These are phyloP conservation scores for Nannospalax galili DNA, from an alignment of 2,113 vertebrate species.

Conservation along the genomic window DNA sequence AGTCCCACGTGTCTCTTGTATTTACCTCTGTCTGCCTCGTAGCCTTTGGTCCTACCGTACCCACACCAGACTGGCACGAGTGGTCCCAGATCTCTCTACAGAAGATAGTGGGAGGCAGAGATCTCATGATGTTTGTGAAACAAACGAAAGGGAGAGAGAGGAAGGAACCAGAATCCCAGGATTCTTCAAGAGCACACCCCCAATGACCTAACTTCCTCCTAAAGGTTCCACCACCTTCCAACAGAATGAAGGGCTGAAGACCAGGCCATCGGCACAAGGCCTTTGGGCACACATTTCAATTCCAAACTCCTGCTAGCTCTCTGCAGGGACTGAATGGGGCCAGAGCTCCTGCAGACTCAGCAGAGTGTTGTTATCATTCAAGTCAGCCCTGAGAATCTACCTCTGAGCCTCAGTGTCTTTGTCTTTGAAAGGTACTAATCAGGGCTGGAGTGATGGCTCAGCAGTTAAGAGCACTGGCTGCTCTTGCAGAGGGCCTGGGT, in stretches of 20 bases:
- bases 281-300: background rate
- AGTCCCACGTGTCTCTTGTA: background rate
- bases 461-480: no score
- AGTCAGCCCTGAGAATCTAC: background rate
- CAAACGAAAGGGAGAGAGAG: background rate
- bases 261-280: background rate
- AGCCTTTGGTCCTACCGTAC: background rate
- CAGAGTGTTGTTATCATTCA: background rate
- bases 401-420: background rate
- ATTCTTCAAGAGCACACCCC: background rate
- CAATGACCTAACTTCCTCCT: background rate
- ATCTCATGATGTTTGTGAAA: background rate
- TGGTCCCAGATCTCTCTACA: background rate
- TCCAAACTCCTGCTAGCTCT: background rate
- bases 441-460: no score
- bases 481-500: no score
- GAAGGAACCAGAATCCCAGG: background rate
- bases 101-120: background rate
- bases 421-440: no score
- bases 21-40: background rate
- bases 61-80: background rate
- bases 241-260: background rate
- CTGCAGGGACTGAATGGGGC: background rate
- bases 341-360: background rate
- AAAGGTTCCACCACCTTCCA: background rate